These are phyloP conservation scores for Zonitis immaculata DNA, from an alignment of 2,888 invertebrate genomes.

Conservation along the genomic window DNA sequence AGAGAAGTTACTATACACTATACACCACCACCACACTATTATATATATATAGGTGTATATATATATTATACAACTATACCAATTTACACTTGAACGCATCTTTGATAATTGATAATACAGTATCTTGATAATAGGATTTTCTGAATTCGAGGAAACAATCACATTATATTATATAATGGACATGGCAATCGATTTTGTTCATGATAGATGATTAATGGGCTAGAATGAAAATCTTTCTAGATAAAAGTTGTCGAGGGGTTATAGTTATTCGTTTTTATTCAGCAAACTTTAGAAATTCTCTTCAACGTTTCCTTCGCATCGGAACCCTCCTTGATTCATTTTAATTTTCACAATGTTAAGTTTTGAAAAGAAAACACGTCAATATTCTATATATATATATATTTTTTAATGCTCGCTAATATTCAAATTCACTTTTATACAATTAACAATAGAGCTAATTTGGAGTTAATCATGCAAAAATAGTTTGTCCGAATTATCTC, in stretches of 20 bases:
- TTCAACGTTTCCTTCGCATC: background rate
- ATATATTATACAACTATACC: too few species aligned
- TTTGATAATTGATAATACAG: background rate
- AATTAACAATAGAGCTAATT: too few species aligned
- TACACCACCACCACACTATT: too few species aligned
- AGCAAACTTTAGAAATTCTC: background rate
- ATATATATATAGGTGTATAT: too few species aligned
- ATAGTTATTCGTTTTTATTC: background rate
- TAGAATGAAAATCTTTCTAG: background rate
- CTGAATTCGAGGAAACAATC: slow-evolving; percentile 1
- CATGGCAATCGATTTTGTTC: background rate
- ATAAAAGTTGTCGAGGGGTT: background rate
- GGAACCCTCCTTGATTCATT: background rate
- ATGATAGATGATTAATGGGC: background rate
- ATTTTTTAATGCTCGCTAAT: too few species aligned
- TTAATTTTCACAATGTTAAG: background rate
- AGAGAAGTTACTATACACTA: background rate
- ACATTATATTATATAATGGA: background rate
- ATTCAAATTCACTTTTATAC: too few species aligned
- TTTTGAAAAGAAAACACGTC: background rate
- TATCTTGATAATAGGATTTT: slow-evolving; percentile 1
- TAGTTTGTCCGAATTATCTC: too few species aligned
- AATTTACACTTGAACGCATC: background rate
- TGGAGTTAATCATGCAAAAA: too few species aligned
- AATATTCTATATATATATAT: too few species aligned